Percentiles rank a stretch among this genome's conserved stretches.
phyloP scores from a whole-genome alignment of 1,140 invertebrate genomes.

The Metopolophium dirhodum region DNA sequence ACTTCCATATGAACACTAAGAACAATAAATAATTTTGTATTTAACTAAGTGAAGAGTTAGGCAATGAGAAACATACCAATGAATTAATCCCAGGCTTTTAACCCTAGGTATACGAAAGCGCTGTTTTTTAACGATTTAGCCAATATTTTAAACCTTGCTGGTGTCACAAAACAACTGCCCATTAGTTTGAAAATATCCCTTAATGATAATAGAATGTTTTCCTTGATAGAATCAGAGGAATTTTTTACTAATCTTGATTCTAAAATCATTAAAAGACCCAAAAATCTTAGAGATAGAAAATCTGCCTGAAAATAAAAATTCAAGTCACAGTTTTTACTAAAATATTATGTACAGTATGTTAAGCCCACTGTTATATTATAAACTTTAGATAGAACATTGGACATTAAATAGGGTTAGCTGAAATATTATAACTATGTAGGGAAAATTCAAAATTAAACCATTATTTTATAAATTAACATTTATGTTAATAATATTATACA shows the following conservation, averaged over 20 bases:
- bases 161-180: slow-evolving; percentile 59
- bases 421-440: not conserved
- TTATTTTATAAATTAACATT: slow-evolving; percentile 2
- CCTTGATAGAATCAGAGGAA: slow-evolving; percentile 57
- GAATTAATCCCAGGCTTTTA: slow-evolving; percentile 59
- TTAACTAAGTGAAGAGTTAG: not conserved
- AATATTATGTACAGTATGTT: not conserved
- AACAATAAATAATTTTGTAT: slow-evolving; percentile 47
- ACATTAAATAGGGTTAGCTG: not conserved
- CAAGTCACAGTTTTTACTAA: not conserved
- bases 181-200: slow-evolving; percentile 59
- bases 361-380: not conserved
- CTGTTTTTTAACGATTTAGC: slow-evolving; percentile 58
- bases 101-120: slow-evolving; percentile 56
- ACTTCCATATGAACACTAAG: slow-evolving; percentile 76
- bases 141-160: slow-evolving; percentile 59
- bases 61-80: slow-evolving; percentile 44
- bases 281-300: slow-evolving; percentile 58
- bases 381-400: not conserved
- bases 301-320: slow-evolving; percentile 51
- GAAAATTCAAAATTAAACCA: not conserved
- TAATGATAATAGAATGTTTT: slow-evolving; percentile 59
- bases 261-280: slow-evolving; percentile 58
- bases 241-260: slow-evolving; percentile 58
- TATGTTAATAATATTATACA: not conserved